Percentiles rank a stretch among this genome's conserved stretches.
These are phyloP conservation scores for Endomychus coccineus DNA, from an alignment of 2,888 invertebrate species.

Conservation along the genomic window DNA sequence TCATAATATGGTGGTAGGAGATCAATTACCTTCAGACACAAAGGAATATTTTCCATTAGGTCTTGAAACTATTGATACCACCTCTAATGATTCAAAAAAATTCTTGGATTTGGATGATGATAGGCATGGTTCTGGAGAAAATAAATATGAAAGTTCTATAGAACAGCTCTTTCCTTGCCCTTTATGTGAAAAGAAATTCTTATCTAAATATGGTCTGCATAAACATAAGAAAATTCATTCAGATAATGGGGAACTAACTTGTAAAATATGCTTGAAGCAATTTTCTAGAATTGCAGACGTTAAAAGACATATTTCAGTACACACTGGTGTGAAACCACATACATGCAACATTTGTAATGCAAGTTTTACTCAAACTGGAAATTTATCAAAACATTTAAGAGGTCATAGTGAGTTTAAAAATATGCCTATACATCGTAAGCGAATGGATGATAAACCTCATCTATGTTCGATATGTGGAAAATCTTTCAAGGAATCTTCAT, in stretches of 20 bases:
- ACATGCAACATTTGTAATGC: slow-evolving; percentile 26
- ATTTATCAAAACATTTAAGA: slow-evolving; percentile 26
- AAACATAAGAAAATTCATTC: slow-evolving; percentile 27
- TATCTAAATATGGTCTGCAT: slow-evolving; percentile 25
- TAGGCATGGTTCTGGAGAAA: too few species aligned
- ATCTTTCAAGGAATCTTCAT: slow-evolving; percentile 31
- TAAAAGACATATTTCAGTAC: slow-evolving; percentile 31
- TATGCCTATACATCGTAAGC: slow-evolving; percentile 13
- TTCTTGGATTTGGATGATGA: too few species aligned
- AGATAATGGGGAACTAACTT: slow-evolving; percentile 13
- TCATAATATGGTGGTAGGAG: too few species aligned
- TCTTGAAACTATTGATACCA: too few species aligned
- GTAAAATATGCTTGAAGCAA: slow-evolving; percentile 15
- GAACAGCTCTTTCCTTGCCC: slow-evolving; percentile 18
- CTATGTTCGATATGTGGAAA: slow-evolving; percentile 34
- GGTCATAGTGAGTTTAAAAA: slow-evolving; percentile 22
- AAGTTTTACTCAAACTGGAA: slow-evolving; percentile 30
- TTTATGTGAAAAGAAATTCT: slow-evolving; percentile 23
- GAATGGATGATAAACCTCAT: slow-evolving; percentile 21
- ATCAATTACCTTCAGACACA: too few species aligned
- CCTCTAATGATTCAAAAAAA: too few species aligned
- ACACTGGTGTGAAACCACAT: slow-evolving; percentile 30
- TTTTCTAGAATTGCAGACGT: slow-evolving; percentile 30
- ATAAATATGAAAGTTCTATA: too few species aligned
- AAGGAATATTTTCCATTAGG: too few species aligned